phyloP scores from a whole-genome alignment of 2,888 invertebrate species.

The Limulus polyphemus region DNA sequence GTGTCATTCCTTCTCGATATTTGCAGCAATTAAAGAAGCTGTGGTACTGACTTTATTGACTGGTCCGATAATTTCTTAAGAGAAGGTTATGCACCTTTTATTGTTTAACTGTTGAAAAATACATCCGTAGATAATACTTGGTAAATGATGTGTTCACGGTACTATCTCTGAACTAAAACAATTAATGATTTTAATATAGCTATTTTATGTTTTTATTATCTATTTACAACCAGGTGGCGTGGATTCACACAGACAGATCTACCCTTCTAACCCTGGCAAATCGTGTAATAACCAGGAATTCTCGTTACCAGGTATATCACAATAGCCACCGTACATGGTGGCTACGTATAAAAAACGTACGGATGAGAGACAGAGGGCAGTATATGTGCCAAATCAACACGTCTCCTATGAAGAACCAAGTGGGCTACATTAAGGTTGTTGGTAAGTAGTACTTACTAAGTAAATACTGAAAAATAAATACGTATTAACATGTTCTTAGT shows the following conservation, averaged over 20 bases:
- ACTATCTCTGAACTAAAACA: too few relatives aligned
- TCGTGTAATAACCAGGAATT: conserved; percentile 23
- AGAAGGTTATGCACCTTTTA: too few relatives aligned
- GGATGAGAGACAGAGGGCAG: conserved; percentile 65
- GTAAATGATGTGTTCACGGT: too few relatives aligned
- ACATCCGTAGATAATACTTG: too few relatives aligned
- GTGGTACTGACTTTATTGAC: too few relatives aligned
- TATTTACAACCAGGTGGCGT: conserved; percentile 56
- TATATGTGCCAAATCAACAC: conserved; percentile 88
- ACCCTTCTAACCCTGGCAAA: conserved; percentile 47
- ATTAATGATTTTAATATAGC: too few relatives aligned
- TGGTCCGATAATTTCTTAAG: too few relatives aligned
- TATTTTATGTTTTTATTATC: background rate
- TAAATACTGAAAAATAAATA: too few relatives aligned
- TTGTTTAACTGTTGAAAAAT: too few relatives aligned
- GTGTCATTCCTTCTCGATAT: too few relatives aligned
- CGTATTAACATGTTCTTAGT: too few relatives aligned
- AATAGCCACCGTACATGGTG: conserved; percentile 53
- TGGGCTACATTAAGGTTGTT: conserved; percentile 81
- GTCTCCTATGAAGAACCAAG: conserved; percentile 89
- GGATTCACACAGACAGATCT: conserved; percentile 91
- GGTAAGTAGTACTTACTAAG: conserved; percentile 48
- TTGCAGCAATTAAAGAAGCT: too few relatives aligned
- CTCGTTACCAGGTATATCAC: conserved; percentile 22
- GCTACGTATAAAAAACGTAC: conserved; percentile 75